Evolutionary conservation across 2,113 vertebrate genomes (phyloP), one percentile per base, ranked within the genome.

Genomic region (Platichthys flesus): DNA sequence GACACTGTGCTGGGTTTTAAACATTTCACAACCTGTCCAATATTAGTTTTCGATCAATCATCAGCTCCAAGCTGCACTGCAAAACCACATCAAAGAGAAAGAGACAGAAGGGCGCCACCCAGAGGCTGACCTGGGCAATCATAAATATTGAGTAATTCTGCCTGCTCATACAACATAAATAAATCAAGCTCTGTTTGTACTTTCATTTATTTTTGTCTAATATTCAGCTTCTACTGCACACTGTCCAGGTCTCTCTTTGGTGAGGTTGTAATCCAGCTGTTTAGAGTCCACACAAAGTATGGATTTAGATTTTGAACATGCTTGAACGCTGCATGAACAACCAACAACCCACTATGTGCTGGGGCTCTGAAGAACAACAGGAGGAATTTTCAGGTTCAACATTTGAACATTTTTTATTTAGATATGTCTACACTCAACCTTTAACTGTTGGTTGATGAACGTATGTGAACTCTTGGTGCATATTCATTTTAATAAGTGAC

Each of bases 1-100:
- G 23, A 28, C 15, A 28, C 13, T 35, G 58, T 35, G 28, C 5
- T 9, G 18, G 51, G 20, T 54, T 54, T 54, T 6, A 51, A 51
- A 51, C 18, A 16, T 51, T 16, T 5, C 47, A 51, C 47, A 51
- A 51, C 47, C 0, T 12, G 20, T 21, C 51, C 51, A 16, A 7
- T 20, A 54, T 20, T 2, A n/a, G 51, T 8, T n/a, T 54, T n/a
- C 12, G 40, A 10, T 15, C 51, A 54, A 54, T 21, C 72, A 82
- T 56, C 66, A 77, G 67, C 66, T 66, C 4, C 56, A 58, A 20
- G 76, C 74, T 82, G 69, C 87, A 89, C 87, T 35, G 83, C 86
- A 92, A 89, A 65, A 66, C 57, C 76, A 85, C 70, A 67, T 35
- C n/a, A 60, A 79, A 42, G 47, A 69, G 49, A 57, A 67, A 67